phyloP scores from a whole-genome alignment of 2,888 invertebrate species.

The Nysson spinosus region DNA sequence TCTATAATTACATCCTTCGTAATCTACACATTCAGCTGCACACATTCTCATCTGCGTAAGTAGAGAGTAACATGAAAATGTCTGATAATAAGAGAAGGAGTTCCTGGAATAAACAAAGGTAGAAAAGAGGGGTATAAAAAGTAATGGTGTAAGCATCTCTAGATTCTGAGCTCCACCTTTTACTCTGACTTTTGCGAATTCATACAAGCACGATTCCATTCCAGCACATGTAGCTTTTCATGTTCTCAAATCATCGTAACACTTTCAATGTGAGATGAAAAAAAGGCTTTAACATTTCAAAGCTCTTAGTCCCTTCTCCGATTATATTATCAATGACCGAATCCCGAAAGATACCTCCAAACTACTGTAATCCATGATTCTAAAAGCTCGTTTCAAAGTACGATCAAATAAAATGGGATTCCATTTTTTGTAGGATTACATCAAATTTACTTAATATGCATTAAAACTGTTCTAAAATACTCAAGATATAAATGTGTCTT shows the following conservation, averaged over 20 bases:
- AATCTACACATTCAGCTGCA: neutral
- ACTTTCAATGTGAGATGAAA: slow-evolving; percentile 20
- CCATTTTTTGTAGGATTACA: too few relatives aligned
- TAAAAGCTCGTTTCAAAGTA: slow-evolving; percentile 28
- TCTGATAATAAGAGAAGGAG: slow-evolving; percentile 12
- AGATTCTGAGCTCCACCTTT: slow-evolving; percentile 34
- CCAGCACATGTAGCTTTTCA: neutral
- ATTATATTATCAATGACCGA: slow-evolving; percentile 52
- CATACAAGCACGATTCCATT: slow-evolving; percentile 8
- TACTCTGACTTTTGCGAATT: slow-evolving; percentile 15
- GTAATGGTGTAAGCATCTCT: slow-evolving; percentile 38
- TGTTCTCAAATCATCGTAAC: neutral
- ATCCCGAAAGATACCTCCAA: slow-evolving; percentile 26
- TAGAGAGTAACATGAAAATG: slow-evolving; percentile 14
- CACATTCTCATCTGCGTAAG: neutral
- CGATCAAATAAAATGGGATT: slow-evolving; percentile 32
- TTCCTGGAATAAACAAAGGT: slow-evolving; percentile 32
- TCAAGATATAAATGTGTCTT: too few relatives aligned
- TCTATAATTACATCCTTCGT: neutral
- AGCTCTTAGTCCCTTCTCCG: slow-evolving; percentile 27
- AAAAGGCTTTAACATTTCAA: slow-evolving; percentile 50
- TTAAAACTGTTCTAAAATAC: too few relatives aligned
- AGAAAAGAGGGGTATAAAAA: slow-evolving; percentile 22
- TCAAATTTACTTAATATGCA: too few relatives aligned
- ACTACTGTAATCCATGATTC: too few relatives aligned